Evolutionary conservation across 1,140 invertebrate genomes (phyloP).

Genomic region (Bilobella aurantiaca): DNA sequence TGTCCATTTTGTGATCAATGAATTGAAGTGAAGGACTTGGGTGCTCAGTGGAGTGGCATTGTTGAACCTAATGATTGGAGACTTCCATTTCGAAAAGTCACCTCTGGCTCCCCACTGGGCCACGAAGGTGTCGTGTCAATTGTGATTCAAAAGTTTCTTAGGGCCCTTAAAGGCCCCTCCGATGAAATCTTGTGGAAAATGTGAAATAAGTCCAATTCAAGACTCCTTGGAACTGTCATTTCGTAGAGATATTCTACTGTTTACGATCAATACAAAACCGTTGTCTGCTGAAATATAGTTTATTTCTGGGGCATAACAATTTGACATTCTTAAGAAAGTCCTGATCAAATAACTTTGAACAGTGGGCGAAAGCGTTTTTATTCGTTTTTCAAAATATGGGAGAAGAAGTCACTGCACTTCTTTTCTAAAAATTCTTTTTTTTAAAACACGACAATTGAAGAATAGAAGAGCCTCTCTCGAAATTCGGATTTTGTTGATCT

Average conservation of each 20-base stretch:
- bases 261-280: not conserved
- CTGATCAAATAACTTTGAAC: not conserved
- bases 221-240: conserved; percentile 7
- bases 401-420: no score
- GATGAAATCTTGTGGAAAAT: not conserved
- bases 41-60: not conserved
- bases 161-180: not conserved
- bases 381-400: no score
- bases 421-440: not conserved
- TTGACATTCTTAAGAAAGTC: not conserved
- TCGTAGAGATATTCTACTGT: not conserved
- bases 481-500: not conserved
- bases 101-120: not conserved
- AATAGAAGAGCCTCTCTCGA: not conserved
- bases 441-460: no score
- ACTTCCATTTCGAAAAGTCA: not conserved
- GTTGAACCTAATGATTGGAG: conserved; percentile 1
- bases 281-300: not conserved
- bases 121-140: not conserved
- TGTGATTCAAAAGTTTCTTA: not conserved
- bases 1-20: no score
- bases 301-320: not conserved
- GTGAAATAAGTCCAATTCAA: not conserved
- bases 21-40: no score
- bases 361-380: not conserved